phyloP scores from a whole-genome alignment of 2,797 vertebrate species.

The Pangasius larnaudii region DNA sequence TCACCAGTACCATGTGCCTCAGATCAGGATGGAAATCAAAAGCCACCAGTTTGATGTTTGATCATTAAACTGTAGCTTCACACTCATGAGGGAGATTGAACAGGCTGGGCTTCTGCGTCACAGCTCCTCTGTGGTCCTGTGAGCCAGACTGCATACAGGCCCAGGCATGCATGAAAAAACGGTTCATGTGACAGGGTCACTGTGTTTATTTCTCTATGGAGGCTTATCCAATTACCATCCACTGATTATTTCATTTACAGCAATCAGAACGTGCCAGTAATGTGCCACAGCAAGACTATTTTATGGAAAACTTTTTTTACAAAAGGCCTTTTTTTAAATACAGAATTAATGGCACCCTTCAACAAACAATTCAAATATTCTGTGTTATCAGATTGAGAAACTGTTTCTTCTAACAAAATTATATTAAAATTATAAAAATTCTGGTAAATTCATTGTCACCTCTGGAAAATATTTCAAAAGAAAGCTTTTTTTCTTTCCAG shows the following conservation, averaged over 20 bases:
- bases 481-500: background rate
- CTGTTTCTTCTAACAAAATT: background rate
- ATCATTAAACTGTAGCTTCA: background rate
- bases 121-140: conserved; percentile 52
- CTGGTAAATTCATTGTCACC: background rate
- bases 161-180: conserved; percentile 62
- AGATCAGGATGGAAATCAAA: background rate
- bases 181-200: conserved; percentile 66
- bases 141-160: conserved; percentile 64
- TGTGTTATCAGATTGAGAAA: background rate
- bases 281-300: conserved; percentile 31
- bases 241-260: conserved; percentile 53
- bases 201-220: conserved; percentile 65
- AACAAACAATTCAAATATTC: background rate
- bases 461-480: background rate
- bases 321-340: background rate
- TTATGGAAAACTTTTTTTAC: background rate
- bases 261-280: conserved; percentile 46
- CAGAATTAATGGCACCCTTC: background rate
- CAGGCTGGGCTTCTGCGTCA: conserved; percentile 24
- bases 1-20: background rate
- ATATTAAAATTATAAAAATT: background rate
- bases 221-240: conserved; percentile 62
- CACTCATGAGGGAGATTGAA: background rate
- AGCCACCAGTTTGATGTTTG: background rate